Conservation (phyloP, 2,797 vertebrate genomes). For the Trematomus bernacchii region DNA sequence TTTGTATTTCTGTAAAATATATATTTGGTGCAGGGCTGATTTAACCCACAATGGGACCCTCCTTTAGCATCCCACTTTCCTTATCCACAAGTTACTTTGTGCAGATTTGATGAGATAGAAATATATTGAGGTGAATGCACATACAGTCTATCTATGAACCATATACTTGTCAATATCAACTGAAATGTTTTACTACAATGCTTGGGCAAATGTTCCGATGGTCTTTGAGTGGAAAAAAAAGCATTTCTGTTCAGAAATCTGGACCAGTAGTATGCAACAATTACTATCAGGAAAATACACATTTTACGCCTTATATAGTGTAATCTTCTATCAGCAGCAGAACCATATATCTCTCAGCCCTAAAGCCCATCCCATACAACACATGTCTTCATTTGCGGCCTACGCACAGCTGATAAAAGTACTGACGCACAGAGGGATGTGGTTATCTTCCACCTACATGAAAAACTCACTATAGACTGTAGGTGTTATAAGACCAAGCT, state of each 20-base stretch:
- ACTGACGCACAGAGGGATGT: neutral
- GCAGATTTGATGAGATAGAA: neutral
- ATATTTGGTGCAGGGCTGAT: slow-evolving; percentile 1
- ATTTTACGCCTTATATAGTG: neutral
- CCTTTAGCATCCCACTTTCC: slow-evolving; percentile 11
- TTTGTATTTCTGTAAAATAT: neutral
- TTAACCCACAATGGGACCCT: slow-evolving; percentile 2
- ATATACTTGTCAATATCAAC: neutral
- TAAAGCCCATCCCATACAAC: slow-evolving; percentile 5
- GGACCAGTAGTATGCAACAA: neutral
- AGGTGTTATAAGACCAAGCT: neutral
- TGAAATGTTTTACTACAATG: neutral
- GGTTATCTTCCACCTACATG: neutral
- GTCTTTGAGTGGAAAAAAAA: neutral
- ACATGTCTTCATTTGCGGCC: slow-evolving; percentile 10
- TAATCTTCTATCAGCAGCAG: neutral
- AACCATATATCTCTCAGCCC: neutral
- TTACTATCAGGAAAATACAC: neutral
- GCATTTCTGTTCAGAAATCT: neutral
- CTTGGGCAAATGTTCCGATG: neutral
- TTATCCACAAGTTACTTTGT: neutral
- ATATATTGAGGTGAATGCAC: neutral
- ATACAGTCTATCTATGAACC: neutral
- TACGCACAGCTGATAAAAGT: slow-evolving; percentile 26
- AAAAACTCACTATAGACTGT: neutral